Percentiles rank a stretch among this genome's conserved stretches.
Evolutionary conservation across 2,888 invertebrate genomes (phyloP).

Genomic region (Brachypterus glaber): DNA sequence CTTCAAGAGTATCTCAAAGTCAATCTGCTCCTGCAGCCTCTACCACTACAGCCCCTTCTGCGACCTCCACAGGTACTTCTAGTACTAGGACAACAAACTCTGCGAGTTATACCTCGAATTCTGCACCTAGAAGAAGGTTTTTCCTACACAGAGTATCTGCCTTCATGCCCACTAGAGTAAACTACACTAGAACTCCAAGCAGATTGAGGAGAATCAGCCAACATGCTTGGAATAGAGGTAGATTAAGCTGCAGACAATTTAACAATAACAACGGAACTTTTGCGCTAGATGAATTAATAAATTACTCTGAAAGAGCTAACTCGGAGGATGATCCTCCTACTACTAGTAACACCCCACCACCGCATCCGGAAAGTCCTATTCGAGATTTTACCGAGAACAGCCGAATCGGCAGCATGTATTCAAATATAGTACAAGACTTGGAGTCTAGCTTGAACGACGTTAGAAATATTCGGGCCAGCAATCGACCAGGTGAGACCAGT

Average conservation of each 20-base stretch:
- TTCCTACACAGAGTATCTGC: conserved; percentile 33
- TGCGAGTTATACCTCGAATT: conserved; percentile 25
- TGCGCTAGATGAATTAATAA: conserved; percentile 35
- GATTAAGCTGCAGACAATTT: conserved; percentile 18
- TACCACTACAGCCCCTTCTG: conserved; percentile 11
- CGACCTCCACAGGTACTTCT: conserved; percentile 16
- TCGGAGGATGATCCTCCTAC: conserved; percentile 29
- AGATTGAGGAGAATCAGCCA: conserved; percentile 23
- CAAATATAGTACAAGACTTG: conserved; percentile 37
- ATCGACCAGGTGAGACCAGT: conserved; percentile 33
- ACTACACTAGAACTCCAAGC: conserved; percentile 23
- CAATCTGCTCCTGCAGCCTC: too few relatives aligned
- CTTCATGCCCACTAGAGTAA: conserved; percentile 34
- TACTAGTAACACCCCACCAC: conserved; percentile 29
- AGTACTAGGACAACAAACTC: conserved; percentile 23
- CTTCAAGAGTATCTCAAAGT: too few relatives aligned
- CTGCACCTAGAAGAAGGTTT: conserved; percentile 26
- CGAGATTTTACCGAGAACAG: conserved; percentile 27
- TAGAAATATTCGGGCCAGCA: conserved; percentile 30
- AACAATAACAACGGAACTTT: conserved; percentile 17
- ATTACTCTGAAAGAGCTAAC: conserved; percentile 35
- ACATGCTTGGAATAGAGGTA: conserved; percentile 16
- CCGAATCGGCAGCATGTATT: conserved; percentile 35
- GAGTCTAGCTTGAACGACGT: conserved; percentile 36
- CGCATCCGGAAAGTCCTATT: conserved; percentile 12